These are phyloP conservation scores for Thereva nobilitata DNA, from an alignment of 2,888 invertebrate genomes.

Conservation along the genomic window DNA sequence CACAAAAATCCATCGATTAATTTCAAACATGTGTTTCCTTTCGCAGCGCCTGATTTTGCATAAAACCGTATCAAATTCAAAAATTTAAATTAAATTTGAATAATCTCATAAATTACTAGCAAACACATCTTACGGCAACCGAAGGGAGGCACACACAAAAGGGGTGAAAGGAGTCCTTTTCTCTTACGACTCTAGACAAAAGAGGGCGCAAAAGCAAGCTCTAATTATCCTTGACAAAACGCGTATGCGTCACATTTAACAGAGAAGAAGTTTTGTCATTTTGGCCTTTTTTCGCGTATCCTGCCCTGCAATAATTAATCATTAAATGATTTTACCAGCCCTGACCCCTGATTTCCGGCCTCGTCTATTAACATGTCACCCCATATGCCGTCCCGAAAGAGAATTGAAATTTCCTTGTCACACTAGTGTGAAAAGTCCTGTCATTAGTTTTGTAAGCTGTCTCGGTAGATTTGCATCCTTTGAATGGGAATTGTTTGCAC, in stretches of 20 bases:
- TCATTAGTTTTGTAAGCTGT: slow-evolving; percentile 34
- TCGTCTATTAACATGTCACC: slow-evolving; percentile 30
- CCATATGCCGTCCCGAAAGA: slow-evolving; percentile 18
- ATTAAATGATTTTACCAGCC: slow-evolving; percentile 20
- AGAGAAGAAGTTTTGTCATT: slow-evolving; percentile 13
- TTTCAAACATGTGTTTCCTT: slow-evolving; percentile 31
- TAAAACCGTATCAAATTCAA: slow-evolving; percentile 35
- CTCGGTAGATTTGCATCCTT: slow-evolving; percentile 32
- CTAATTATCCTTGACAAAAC: slow-evolving; percentile 28
- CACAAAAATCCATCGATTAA: background rate
- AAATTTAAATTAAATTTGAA: slow-evolving; percentile 38
- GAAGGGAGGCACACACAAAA: slow-evolving; percentile 21
- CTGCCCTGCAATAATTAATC: slow-evolving; percentile 27
- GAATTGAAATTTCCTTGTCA: background rate
- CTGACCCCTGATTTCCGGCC: background rate
- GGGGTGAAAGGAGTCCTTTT: background rate
- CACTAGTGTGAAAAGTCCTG: slow-evolving; percentile 4
- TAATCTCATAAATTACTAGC: slow-evolving; percentile 37
- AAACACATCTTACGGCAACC: slow-evolving; percentile 1
- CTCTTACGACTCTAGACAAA: background rate
- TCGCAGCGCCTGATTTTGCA: slow-evolving; percentile 34
- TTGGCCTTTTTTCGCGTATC: slow-evolving; percentile 10
- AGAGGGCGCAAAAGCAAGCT: slow-evolving; percentile 18
- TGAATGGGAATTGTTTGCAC: background rate
- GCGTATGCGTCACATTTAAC: slow-evolving; percentile 30